Evolutionary conservation across 2,888 invertebrate genomes (phyloP).

Genomic region (Platycheirus rosarum): DNA sequence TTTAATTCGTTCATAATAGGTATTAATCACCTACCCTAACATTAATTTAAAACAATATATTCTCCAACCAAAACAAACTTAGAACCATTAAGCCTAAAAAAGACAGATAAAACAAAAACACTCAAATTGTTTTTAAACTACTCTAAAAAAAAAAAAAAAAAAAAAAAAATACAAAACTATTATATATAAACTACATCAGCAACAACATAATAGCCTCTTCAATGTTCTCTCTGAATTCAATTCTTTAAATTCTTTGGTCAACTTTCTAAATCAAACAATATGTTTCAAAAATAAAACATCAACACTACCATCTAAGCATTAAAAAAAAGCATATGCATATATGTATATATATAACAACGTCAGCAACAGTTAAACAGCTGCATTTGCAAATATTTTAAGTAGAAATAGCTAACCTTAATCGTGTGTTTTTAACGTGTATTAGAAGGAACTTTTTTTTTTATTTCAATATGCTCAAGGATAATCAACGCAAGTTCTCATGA

Average conservation of each 20-base stretch:
- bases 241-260: neutral
- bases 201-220: neutral
- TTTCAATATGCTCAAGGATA: slow-evolving; percentile 63
- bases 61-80: neutral
- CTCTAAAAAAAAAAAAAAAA: neutral
- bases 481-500: slow-evolving; percentile 65
- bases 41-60: neutral
- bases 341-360: slow-evolving; percentile 13
- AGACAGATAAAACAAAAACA: neutral
- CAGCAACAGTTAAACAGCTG: slow-evolving; percentile 21
- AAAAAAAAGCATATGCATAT: neutral
- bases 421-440: neutral
- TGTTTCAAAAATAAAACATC: slow-evolving; percentile 1
- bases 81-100: neutral
- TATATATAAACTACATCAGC: neutral
- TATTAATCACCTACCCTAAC: neutral
- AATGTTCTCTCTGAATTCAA: too few species aligned
- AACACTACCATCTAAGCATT: neutral
- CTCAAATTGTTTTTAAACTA: neutral
- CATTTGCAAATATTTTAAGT: slow-evolving; percentile 62
- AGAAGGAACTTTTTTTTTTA: slow-evolving; percentile 2
- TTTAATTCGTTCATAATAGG: neutral
- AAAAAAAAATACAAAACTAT: neutral
- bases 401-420: slow-evolving; percentile 26
- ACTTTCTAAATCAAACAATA: neutral